Evolutionary conservation across 1,140 invertebrate genomes (phyloP), one percentile per base, ranked within the genome.

Genomic region (Tetraneura akinire): DNA sequence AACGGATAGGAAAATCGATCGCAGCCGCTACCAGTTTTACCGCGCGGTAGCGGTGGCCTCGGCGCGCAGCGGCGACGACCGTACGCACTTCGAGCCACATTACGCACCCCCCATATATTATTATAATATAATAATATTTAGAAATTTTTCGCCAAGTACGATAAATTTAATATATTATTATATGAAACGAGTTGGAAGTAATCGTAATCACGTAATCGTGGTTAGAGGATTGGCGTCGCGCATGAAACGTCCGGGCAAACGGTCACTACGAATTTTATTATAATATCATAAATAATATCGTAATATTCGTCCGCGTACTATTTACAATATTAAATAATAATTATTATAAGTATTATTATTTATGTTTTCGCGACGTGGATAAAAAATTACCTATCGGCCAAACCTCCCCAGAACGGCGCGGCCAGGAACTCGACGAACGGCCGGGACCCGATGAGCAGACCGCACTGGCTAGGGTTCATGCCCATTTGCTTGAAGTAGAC

Each of bases 401-500:
- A 88, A 51, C 92, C 94, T 8, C 96, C 96, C 97, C 97, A 99
- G 85, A 99, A 98, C 0, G 98, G 97, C 0, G 95, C 96, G 55
- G 95, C 94, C n/a, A 98, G 87, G 85, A 98, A 98, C 86, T 99
- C 98, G 6, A 99, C 93, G 83, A 99, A 96, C 0, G 98, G 97
- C 82, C 98, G 89, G 80, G 93, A 91, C 26, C 96, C 96, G 81
- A 97, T 93, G 0, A 96, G 90, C 37, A 98, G 89, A 18, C 97
- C 97, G 83, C 95, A 96, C 85, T 98, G 96, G 8, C 92, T 92
- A 0, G 96, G 93, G 86, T 97, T 98, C 95, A 99, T 97, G 10
- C 96, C 97, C 91, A 98, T 93, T 87, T 98, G 96, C 86, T 95
- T 99, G 88, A 99, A 99, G 86, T 98, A 99, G 26, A 99, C 95